Percentiles rank a stretch among this genome's conserved stretches.
Conservation (phyloP, 2,888 invertebrate species). For the Seira musarum region DNA sequence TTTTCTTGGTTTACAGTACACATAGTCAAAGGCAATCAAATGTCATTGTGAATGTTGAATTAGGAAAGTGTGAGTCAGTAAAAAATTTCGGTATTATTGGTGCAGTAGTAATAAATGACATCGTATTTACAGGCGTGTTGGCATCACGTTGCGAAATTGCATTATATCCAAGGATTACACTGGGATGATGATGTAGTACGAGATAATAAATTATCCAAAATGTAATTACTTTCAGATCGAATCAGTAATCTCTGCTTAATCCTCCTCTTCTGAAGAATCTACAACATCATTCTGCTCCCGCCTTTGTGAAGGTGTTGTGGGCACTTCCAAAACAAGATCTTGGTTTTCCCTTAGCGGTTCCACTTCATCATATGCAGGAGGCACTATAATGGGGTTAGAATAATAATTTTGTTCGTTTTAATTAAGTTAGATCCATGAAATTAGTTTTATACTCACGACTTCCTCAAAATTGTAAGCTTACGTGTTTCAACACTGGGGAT, state of each 20-base stretch:
- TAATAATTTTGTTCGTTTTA: background rate
- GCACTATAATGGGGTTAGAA: constrained; percentile 22
- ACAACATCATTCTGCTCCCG: background rate
- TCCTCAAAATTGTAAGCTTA: constrained; percentile 17
- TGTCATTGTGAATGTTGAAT: background rate
- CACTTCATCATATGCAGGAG: constrained; percentile 37
- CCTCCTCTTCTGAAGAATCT: background rate
- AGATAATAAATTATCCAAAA: too few relatives aligned
- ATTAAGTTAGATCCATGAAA: too few relatives aligned
- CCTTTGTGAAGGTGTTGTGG: background rate
- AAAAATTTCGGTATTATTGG: too few relatives aligned
- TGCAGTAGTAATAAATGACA: too few relatives aligned
- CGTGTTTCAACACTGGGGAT: constrained; percentile 45
- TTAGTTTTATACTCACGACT: too few relatives aligned
- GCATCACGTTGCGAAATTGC: too few relatives aligned
- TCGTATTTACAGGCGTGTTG: too few relatives aligned
- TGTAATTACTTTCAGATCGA: too few relatives aligned
- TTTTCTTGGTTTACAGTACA: background rate
- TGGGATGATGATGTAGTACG: too few relatives aligned
- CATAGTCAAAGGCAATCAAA: background rate
- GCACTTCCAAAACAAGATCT: constrained; percentile 22
- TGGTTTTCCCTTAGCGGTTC: constrained; percentile 6
- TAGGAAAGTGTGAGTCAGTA: background rate
- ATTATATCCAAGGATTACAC: too few relatives aligned
- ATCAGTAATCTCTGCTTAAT: background rate